Evolutionary conservation across 2,888 invertebrate species (phyloP).

Genomic region (Heteropelma amictum): DNA sequence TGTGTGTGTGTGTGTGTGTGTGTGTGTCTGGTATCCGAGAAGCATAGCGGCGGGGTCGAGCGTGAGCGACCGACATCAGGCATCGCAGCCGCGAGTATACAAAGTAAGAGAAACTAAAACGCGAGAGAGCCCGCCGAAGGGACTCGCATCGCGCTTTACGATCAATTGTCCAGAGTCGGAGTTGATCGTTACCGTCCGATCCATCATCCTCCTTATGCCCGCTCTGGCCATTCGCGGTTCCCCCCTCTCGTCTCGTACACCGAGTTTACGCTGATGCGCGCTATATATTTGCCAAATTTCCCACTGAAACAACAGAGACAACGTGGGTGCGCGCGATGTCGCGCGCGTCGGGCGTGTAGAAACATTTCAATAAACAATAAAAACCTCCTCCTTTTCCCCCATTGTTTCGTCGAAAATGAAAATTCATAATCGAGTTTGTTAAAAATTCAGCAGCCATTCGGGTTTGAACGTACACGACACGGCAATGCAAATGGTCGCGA

Average conservation of each 20-base stretch:
- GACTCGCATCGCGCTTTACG: slow-evolving; percentile 48
- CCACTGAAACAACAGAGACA: background rate
- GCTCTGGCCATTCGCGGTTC: background rate
- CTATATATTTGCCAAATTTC: background rate
- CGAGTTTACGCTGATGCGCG: too few species aligned
- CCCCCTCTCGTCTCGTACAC: background rate
- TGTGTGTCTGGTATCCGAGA: too few species aligned
- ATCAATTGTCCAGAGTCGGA: slow-evolving; percentile 44
- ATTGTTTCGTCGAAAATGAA: background rate
- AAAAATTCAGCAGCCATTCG: too few species aligned
- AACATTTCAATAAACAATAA: background rate
- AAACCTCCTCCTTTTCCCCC: too few species aligned
- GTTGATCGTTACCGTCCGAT: slow-evolving; percentile 45
- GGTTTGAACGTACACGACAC: too few species aligned
- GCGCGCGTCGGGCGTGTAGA: background rate
- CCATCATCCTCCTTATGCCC: slow-evolving; percentile 40
- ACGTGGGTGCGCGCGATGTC: background rate
- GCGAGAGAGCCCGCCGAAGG: slow-evolving; percentile 40
- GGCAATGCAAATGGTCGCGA: too few species aligned
- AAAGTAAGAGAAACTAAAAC: background rate
- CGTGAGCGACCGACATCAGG: too few species aligned
- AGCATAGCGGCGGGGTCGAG: too few species aligned
- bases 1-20: too few species aligned
- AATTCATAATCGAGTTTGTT: background rate
- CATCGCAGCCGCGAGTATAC: too few species aligned